Base-by-base conservation (phyloP, 2,888 invertebrate species). In the Drosophila buzzatii region DNA sequence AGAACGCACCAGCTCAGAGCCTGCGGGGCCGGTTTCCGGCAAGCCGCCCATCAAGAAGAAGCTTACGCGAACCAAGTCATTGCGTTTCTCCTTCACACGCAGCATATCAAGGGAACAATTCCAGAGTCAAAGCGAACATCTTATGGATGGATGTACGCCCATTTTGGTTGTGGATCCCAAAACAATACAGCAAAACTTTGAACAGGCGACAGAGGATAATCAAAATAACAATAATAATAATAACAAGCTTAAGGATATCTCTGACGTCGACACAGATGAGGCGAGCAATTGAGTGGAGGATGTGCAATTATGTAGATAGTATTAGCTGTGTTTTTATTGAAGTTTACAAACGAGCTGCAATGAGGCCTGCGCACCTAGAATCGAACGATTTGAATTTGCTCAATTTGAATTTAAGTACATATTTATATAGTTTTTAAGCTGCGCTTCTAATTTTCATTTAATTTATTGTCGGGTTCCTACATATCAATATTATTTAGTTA, bases 41-140 rank as follows among this genome's bases (percentile, higher is more conserved):
- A 92, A 91, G 59, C 92, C 91, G 16, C 91, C 91, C 41, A 91
- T 90, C 70, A 92, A 92, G 75, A 93, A 92, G 87, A 92, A 91
- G 78, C 91, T 93, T 14, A 93, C 92, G n/a, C 86, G 93, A 27
- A 92, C 92, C 68, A 92, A 92, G 70, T 93, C 93, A 0, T 67
- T 92, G 69, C 92, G 93, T 16, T 93, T 93, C 87, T 93, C 93
- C 47, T 93, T 93, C 66, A 93, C 93, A 45, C 91, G 93, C 82
- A 93, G 93, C 72, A 93, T 93, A 61, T 93, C 93, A 5, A 84
- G 91, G 23, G 93, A 93, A 71, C 91, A 93, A 41, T 94, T 91
- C 85, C 93, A 93, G 70, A 91, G 91, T 35, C 93, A 93, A 73
- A 90, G 90, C 69, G 92, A 92, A 47, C 92, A 92, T 73, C 91